A percentile compares a stretch with the other conserved stretches of the same genome.
These are phyloP conservation scores for Enteromius unitaeniatus DNA, from an alignment of 2,797 vertebrate genomes.

Conservation along the genomic window DNA sequence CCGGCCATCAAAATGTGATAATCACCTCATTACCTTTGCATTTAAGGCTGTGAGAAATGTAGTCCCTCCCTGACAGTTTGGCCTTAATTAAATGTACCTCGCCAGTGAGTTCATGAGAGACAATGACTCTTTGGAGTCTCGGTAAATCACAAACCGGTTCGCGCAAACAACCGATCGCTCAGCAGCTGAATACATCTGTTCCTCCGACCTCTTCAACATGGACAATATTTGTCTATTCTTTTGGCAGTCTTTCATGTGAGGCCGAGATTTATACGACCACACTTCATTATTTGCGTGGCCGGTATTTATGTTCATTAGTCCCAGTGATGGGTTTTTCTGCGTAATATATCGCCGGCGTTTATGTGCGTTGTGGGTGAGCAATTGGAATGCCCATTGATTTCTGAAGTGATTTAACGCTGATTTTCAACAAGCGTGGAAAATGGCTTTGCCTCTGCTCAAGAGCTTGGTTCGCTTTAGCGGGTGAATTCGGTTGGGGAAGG, in stretches of 20 bases:
- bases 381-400: conserved; percentile 74
- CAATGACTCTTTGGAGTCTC: conserved; percentile 49
- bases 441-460: conserved; percentile 68
- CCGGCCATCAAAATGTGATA: conserved; percentile 47
- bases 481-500: conserved; percentile 41
- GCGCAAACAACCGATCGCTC: conserved; percentile 47
- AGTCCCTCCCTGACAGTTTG: conserved; percentile 56
- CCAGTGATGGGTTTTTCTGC: conserved; percentile 43
- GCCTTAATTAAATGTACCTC: conserved; percentile 58
- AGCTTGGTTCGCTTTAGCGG: conserved; percentile 26
- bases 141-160: conserved; percentile 58
- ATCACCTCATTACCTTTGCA: conserved; percentile 56
- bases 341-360: conserved; percentile 51
- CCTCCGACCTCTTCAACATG: conserved; percentile 15
- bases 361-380: conserved; percentile 58
- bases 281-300: conserved; percentile 41
- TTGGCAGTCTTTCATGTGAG: conserved; percentile 50
- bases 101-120: conserved; percentile 47
- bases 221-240: conserved; percentile 53
- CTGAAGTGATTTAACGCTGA: conserved; percentile 74
- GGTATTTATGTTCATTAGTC: conserved; percentile 56
- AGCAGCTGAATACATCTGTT: conserved; percentile 51
- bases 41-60: conserved; percentile 58
- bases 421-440: conserved; percentile 68
- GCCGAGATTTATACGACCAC: conserved; percentile 57